Evolutionary conservation across 2,113 vertebrate genomes (phyloP), one percentile per base, ranked within the genome.

Genomic region (Hydrochoerus hydrochaeris): DNA sequence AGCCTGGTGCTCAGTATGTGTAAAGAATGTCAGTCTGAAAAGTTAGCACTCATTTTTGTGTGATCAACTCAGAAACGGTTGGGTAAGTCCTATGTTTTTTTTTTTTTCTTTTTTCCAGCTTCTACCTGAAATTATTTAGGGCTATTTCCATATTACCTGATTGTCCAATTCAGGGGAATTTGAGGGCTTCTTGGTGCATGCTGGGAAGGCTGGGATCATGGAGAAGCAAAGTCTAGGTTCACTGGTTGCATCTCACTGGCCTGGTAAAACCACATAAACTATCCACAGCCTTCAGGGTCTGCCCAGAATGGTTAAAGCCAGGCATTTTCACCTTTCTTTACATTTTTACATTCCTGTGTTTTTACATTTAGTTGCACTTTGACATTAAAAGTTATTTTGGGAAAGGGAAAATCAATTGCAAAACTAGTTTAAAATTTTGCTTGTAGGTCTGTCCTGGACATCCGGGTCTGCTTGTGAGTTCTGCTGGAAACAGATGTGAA

Each of bases 21-120:
- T 69, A 73, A 88, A 58, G 30, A 90, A 92, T 35, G 54, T 60
- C 85, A 82, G 28, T 44, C 60, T 62, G 32, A 69, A 46, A 90
- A 77, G 38, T 19, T 35, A 82, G 17, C 22, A 3, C 24, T 11
- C 17, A 2, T 28, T 35, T 77, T 24, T 44, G 17, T 49, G 24
- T 90, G 44, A 67, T 16, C 38, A 84, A 49, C 19, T 60, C 58
- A 63, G n/a, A 86, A 46, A 41, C 14, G 26, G 2, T 3, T 73
- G 41, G 11, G 4, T 28, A 4, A 32, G 57, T 38, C 24, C 11
- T 65, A 12, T 13, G 20, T 63, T 14, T 41, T 14, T 28, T 22
- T 69, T 19, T 46, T 10, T 44, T 35, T 52, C 16, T 22, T 65
- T 38, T 60, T 35, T 11, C 16, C 30, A 30, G 1, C 32, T 67